Evolutionary conservation across 2,888 invertebrate genomes (phyloP), one percentile per base, ranked within the genome.

Genomic region (Trissoscelio sp.): DNA sequence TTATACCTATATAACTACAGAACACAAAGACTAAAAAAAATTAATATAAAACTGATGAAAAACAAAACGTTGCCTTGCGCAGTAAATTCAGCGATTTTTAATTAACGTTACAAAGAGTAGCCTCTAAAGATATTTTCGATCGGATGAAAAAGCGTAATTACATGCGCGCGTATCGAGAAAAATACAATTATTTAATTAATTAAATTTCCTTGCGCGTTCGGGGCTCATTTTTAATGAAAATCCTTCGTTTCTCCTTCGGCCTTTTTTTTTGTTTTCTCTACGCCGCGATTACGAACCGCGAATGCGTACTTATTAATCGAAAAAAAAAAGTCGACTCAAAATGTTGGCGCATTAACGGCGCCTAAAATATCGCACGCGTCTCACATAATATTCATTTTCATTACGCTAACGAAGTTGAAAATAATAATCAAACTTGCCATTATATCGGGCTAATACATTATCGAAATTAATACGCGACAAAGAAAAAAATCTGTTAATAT

Each of bases 101-200:
- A 77, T 77, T 67, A 77, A 77, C 67, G 51, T 67, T 53, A 60
- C 64, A 62, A 62, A 62, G 62, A 34, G 42, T 14, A 39, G 34
- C 39, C 60, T 57, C 24, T 74, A 64, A 75, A 75, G 66, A 57
- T 66, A 67, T 75, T 75, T 69, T 69, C 67, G 51, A 67, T 77
- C 62, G 62, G 42, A 62, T 62, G 28, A 55, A 60, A 69, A 77
- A 53, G 62, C 46, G 69, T 69, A 77, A 77, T 77, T 77, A 77
- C 60, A 62, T 48, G 69, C 62, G 58, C 44, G 53, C 20, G 46
- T 69, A 69, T 53, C 55, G 77, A 69, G 62, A 77, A 62, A 69
- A 62, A 77, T 77, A 77, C 55, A 77, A 69, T 69, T 69, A 77
- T 77, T 67, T 69, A 77, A 77, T 77, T 69, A 77, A 77, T 69